Base-by-base conservation (phyloP, 2,888 invertebrate genomes). In the Drosophila rellima region DNA sequence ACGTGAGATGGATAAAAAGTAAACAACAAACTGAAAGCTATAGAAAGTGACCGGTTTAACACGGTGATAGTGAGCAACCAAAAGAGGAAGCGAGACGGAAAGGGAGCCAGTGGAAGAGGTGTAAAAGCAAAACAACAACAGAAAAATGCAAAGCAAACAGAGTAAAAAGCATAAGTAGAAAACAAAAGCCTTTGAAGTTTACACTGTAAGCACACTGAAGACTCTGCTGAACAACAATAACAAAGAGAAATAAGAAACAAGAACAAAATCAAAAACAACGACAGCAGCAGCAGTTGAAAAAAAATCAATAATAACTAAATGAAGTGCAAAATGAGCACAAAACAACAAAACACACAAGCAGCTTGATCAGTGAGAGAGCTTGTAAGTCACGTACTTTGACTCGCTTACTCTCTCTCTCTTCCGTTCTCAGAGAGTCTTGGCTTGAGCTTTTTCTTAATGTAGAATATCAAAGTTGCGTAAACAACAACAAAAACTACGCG, bases 221-320 rank as follows among this genome's bases (percentile, higher is more conserved):
- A 56, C 26, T 42, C 48, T 56, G 52, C 44, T 60, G 29, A 57
- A n/a, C 50, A 50, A 37, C 70, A 69, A 62, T 29, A 52, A 72
- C 40, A 67, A 66, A 54, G 51, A 54, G 50, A 56, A 35, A 26
- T 33, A 39, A 55, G 23, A 37, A 37, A 39, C 15, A 61, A 45
- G 29, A 37, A 23, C 52, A 51, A 6, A 23, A 23, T 7, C 23
- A 23, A 7, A 26, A 26, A 44, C 33, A 56, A 44, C 47, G 50
- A 42, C 37, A 57, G 57, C 26, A 17, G 56, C 66, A 45, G 26
- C 42, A 13, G 13, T 2, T 47, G 52, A 29, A 60, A 69, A 78
- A 67, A 78, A 76, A 76, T 76, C 80, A 79, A 71, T 79, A 77
- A 59, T 42, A 75, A 75, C 63, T 56, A 52, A 63, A 74, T 74